Evolutionary conservation across 2,888 invertebrate genomes (phyloP), one percentile per base, ranked within the genome.

Genomic region (Anarsia innoxiella): DNA sequence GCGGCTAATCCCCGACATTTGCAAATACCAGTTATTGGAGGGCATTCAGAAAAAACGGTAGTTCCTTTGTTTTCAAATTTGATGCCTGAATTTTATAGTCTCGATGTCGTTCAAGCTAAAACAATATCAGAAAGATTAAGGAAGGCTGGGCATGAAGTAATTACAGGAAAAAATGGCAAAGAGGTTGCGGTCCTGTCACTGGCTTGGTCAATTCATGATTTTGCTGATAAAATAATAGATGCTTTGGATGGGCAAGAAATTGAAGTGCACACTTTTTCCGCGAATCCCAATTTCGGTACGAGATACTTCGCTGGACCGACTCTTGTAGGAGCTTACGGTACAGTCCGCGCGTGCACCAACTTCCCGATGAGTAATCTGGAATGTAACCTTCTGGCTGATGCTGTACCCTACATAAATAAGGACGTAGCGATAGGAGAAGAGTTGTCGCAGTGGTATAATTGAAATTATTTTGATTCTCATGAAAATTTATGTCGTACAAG

Each of bases 41-140:
- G 76, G 0, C 73, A 76, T 47, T 77, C 77, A 0, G 71, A 72
- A 10, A 59, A 71, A 1, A 74, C 76, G 1, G 62, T 75, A 23
- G 51, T 77, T 34, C 78, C 77, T 2, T 41, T 78, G 14, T 77
- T 74, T 52, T 77, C 77, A 1, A 69, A 66, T 48, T 42, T 77
- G 29, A 36, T 47, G 2, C 74, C 74, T 1, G 29, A 41, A 1
- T 46, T 46, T 23, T 54, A 53, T 25, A 23, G 12, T 14, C 15
- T 77, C 12, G 57, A 66, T 41, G 37, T 47, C 3, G 42, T 44
- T 23, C 58, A 66, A 56, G 68, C 66, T 8, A 63, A 71, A 37
- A 61, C 58, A 13, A 41, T 76, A 12, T 76, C 76, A 2, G 55
- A 68, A 10, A 47, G 71, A 2, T 46, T 76, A 16, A 64, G 69